A percentile compares a stretch with the other conserved stretches of the same genome.
Conservation (phyloP, 2,888 invertebrate genomes). For the Blastobasis adustella region DNA sequence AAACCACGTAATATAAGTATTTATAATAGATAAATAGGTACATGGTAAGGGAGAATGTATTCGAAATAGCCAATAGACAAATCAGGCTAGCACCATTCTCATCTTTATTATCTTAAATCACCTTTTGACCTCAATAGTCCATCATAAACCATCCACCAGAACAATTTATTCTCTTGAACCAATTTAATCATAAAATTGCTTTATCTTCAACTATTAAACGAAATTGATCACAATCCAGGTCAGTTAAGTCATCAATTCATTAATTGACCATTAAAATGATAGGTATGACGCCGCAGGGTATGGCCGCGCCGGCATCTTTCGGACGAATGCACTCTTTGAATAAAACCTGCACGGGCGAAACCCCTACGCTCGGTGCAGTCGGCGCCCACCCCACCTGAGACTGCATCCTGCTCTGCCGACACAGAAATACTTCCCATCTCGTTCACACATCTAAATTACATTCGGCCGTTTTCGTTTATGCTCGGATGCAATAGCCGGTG, state of each 20-base stretch:
- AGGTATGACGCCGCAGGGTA: constrained; percentile 37
- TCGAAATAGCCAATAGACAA: neutral
- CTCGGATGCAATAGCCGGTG: constrained; percentile 74
- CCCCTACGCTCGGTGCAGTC: constrained; percentile 51
- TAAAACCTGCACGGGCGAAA: constrained; percentile 56
- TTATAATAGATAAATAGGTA: no score
- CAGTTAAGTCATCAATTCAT: constrained; percentile 57
- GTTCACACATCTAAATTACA: constrained; percentile 59
- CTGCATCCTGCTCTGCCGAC: constrained; percentile 41
- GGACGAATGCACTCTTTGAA: constrained; percentile 55
- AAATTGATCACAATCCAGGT: constrained; percentile 55
- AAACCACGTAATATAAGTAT: no score
- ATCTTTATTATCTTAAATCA: neutral
- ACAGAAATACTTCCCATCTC: constrained; percentile 39
- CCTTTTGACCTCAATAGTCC: constrained; percentile 3
- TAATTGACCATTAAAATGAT: constrained; percentile 48
- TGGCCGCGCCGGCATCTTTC: constrained; percentile 32
- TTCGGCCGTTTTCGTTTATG: constrained; percentile 66
- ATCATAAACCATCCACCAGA: neutral
- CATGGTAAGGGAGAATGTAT: no score
- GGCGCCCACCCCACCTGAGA: constrained; percentile 57
- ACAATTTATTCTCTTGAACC: constrained; percentile 36
- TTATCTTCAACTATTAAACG: constrained; percentile 50
- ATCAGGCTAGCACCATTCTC: no score
- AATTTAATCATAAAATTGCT: constrained; percentile 50